Evolutionary conservation across 2,888 invertebrate genomes (phyloP).

Genomic region (Papilio elwesi): DNA sequence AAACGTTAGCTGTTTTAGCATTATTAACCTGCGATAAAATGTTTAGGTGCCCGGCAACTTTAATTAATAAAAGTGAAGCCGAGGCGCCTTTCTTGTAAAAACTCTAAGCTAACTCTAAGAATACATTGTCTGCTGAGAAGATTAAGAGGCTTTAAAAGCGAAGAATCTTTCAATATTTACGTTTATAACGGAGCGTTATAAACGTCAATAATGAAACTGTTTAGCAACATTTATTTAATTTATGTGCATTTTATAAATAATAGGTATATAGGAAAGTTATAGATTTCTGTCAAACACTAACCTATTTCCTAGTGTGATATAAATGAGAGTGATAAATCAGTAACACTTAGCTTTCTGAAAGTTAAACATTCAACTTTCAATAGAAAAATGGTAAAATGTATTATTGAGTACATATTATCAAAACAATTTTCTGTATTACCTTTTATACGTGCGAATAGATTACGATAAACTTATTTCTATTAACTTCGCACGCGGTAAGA

Average conservation of each 20-base stretch:
- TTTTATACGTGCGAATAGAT: not conserved
- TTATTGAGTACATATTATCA: no score
- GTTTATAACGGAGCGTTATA: not conserved
- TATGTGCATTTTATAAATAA: not conserved
- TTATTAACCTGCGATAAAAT: slow-evolving; percentile 17
- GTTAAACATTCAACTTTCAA: no score
- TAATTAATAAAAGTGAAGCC: slow-evolving; percentile 26
- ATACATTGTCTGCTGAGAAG: slow-evolving; percentile 18
- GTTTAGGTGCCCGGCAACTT: slow-evolving; percentile 6
- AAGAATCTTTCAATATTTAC: slow-evolving; percentile 8
- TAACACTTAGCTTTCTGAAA: no score
- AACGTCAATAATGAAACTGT: not conserved
- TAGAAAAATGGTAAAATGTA: no score
- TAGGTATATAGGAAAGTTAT: no score
- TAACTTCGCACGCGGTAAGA: not conserved
- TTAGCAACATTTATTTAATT: not conserved
- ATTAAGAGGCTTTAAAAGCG: slow-evolving; percentile 20
- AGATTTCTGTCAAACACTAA: no score
- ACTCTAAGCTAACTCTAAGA: slow-evolving; percentile 12
- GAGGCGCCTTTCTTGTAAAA: slow-evolving; percentile 10
- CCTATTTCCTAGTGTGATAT: not conserved
- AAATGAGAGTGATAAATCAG: no score
- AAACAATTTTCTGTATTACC: no score
- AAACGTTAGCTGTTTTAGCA: slow-evolving; percentile 4
- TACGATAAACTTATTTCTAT: not conserved